Base-by-base conservation (phyloP, 2,888 invertebrate species). In the Nymphalis polychloros region DNA sequence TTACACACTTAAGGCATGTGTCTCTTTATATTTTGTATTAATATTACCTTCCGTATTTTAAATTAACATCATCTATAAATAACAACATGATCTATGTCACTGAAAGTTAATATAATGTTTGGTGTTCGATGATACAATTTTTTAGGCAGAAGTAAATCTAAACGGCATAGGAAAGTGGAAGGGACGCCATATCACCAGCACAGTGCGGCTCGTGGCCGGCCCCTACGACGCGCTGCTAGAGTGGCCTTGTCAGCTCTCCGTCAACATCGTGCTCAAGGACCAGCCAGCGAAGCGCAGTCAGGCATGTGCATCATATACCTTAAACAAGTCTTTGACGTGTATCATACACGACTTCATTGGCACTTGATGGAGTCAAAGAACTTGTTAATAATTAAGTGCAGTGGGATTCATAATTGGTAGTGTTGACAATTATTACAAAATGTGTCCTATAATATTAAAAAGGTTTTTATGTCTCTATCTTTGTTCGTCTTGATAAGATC, bases 121-220 rank as follows among this genome's bases (percentile, higher is more conserved):
- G 27, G 4, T 27, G 1, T 20, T 23, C 6, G 13, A 52, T 23
- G 8, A 52, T 16, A 52, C 16, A 31, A 16, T 4, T 19, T 70
- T 76, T 0, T 79, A 96, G 95, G 89, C 96, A 31, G 94, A 96
- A 76, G 82, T 96, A 1, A 94, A 94, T 79, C 83, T 96, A 35
- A 96, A 96, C 81, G 96, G 96, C 8, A 93, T 95, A 62, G 96
- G 96, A 48, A 95, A 95, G 72, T 96, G 96, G 96, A 95, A 94
- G 78, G 96, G 95, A 0, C 93, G 96, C 0, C 95, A 96, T 80
- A 83, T 96, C 61, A 95, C 96, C 53, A 94, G 95, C 10, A 95
- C 95, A 0, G 88, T 96, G 53, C 94, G 95, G 59, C 94, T 96
- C 1, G 89, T 96, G 46, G 93, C 94, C 3, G 96, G 96, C 0